phyloP scores from a whole-genome alignment of 2,113 vertebrate genomes.

The Rhabdornis inornatus region DNA sequence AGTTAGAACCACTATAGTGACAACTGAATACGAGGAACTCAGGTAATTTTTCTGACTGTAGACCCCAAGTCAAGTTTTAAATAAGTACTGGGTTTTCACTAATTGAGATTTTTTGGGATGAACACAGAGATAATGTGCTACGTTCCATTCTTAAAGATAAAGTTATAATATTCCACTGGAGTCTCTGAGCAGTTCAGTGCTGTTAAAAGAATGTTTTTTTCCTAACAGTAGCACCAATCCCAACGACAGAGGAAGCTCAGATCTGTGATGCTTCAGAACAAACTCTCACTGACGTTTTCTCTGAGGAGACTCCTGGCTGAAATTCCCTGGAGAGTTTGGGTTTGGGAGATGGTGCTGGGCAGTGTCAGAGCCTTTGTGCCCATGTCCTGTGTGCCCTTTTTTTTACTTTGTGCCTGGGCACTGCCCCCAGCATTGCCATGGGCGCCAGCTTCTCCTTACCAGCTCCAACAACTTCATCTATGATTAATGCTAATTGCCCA shows the following conservation, averaged over 20 bases:
- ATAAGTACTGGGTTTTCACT: neutral
- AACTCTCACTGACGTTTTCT: fast-evolving
- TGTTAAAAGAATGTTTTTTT: neutral
- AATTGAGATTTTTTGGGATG: neutral
- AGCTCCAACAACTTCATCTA: constrained; percentile 62
- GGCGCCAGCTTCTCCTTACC: constrained; percentile 53
- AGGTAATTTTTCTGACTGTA: neutral
- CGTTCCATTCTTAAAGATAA: neutral
- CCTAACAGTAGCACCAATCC: fast-evolving
- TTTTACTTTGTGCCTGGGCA: neutral
- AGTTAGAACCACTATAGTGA: neutral
- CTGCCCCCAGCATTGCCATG: constrained; percentile 17
- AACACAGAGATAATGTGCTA: neutral
- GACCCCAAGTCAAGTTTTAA: neutral
- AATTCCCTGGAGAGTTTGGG: neutral
- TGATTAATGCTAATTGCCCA: constrained; percentile 76
- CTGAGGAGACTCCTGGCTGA: neutral
- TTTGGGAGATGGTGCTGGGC: neutral
- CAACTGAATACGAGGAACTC: neutral
- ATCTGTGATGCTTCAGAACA: neutral
- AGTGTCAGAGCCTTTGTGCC: neutral
- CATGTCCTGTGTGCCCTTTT: neutral
- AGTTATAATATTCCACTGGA: neutral
- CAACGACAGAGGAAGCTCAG: neutral
- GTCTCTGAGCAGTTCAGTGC: neutral